Base-by-base conservation (phyloP, 2,113 vertebrate species). In the Hiodon alosoides region DNA sequence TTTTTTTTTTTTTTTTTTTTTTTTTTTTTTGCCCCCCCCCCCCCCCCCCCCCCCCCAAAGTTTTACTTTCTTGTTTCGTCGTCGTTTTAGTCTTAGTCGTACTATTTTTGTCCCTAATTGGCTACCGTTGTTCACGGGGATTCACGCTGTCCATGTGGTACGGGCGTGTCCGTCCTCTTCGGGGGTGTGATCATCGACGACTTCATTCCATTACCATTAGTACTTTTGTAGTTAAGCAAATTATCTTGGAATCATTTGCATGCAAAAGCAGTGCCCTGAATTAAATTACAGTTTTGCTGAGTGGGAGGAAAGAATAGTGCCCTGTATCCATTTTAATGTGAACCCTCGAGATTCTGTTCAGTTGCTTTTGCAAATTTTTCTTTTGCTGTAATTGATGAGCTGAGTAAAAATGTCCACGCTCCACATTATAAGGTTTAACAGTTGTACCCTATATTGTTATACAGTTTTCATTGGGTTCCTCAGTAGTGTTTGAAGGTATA, bases 51-150 rank as follows among this genome's bases (percentile, higher is more conserved):
- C n/a, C 59, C 48, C 60, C 57, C 74, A 69, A 17, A 48, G 47
- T 46, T 52, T 73, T 69, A 51, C 57, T 57, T 69, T 73, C 58
- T 57, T n/a, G 8, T 65, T 70, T 69, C 16, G 6, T 62, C 16
- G 50, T 80, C 67, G 57, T 72, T 71, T 71, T 50, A 62, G 65
- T 68, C 69, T n/a, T 67, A 16, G 54, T 47, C 10, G 10, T 3
- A 46, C 69, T 79, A 58, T 76, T 68, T 76, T 67, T 75, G 67
- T 62, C 55, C 11, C 72, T 77, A 80, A 77, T 80, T 77, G 76
- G 72, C 48, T 71, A 51, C 50, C 53, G 58, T 75, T 64, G 55
- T 75, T 67, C 31, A 4, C 68, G 7, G 54, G 55, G 31, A 55
- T 67, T 68, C 65, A 55, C 61, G 55, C 48, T 51, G 13, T 68